A percentile compares a stretch with the other conserved stretches of the same genome.
Conservation (phyloP, 2,888 invertebrate genomes). For the Drosophila vallismaia region DNA sequence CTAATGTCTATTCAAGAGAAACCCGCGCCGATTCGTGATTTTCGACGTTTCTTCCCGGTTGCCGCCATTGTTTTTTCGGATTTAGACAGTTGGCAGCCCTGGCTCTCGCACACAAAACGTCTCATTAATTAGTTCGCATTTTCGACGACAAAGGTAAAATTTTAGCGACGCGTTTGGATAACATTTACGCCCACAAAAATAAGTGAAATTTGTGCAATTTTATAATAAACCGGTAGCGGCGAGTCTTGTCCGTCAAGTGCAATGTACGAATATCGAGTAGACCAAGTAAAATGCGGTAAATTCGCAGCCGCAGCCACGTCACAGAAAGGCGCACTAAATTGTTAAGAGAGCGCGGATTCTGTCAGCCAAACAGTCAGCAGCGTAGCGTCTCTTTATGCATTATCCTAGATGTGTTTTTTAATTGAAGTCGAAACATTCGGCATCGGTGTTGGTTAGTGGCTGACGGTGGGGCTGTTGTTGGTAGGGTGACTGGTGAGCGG, state of each 20-base stretch:
- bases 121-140: constrained; percentile 80
- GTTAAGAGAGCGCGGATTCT: constrained; percentile 59
- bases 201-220: constrained; percentile 47
- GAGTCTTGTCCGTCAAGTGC: constrained; percentile 33
- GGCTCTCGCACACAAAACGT: constrained; percentile 65
- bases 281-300: constrained; percentile 67
- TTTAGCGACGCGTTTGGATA: constrained; percentile 71
- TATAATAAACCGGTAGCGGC: constrained; percentile 64
- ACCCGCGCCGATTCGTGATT: not conserved
- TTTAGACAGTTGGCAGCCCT: constrained; percentile 61
- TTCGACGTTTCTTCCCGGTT: constrained; percentile 29
- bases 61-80: constrained; percentile 66
- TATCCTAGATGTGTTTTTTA: not conserved
- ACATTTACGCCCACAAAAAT: constrained; percentile 50
- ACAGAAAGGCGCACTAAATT: constrained; percentile 46
- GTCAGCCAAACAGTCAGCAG: constrained; percentile 42
- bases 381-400: constrained; percentile 22
- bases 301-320: constrained; percentile 72
- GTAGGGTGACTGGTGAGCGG: constrained; percentile 31
- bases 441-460: constrained; percentile 35
- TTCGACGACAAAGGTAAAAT: constrained; percentile 80
- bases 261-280: constrained; percentile 33
- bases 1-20: no score
- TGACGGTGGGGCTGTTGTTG: constrained; percentile 26
- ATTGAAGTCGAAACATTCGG: constrained; percentile 44